Percentiles rank a stretch among this genome's conserved stretches.
Evolutionary conservation across 2,797 vertebrate genomes (phyloP).

Genomic region (Epinephelus coioides): DNA sequence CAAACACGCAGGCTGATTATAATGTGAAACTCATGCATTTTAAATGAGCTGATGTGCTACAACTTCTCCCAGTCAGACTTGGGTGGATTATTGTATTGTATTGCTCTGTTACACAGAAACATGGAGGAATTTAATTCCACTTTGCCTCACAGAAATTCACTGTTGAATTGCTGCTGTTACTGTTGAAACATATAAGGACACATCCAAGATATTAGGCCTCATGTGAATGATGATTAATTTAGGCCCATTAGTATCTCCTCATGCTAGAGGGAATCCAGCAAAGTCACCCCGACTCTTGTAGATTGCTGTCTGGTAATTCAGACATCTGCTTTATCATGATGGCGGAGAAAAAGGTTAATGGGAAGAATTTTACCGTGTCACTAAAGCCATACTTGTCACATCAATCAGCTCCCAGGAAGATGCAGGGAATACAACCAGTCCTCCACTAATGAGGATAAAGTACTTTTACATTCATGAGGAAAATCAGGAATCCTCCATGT

Average conservation of each 20-base stretch:
- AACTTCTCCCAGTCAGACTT: neutral
- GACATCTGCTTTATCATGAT: constrained; percentile 54
- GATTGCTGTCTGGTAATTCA: constrained; percentile 25
- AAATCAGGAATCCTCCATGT: constrained; percentile 60
- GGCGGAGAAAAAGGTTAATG: constrained; percentile 45
- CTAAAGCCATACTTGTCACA: constrained; percentile 53
- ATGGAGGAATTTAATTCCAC: neutral
- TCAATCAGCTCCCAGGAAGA: constrained; percentile 58
- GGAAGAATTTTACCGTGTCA: constrained; percentile 48
- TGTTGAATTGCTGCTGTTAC: neutral
- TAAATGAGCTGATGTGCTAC: neutral
- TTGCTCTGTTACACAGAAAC: neutral
- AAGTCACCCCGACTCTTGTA: constrained; percentile 7
- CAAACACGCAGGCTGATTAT: neutral
- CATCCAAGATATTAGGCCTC: neutral
- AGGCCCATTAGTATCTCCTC: constrained; percentile 18
- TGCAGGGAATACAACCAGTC: neutral
- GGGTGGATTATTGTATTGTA: neutral
- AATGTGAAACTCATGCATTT: constrained; percentile 15
- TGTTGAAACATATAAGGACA: neutral
- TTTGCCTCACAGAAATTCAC: neutral
- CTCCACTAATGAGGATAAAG: constrained; percentile 53
- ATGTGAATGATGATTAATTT: constrained; percentile 36
- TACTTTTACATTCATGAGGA: constrained; percentile 33
- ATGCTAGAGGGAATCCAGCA: constrained; percentile 11